Evolutionary conservation across 1,140 invertebrate genomes (phyloP).

Genomic region (Lepidurus packardi): DNA sequence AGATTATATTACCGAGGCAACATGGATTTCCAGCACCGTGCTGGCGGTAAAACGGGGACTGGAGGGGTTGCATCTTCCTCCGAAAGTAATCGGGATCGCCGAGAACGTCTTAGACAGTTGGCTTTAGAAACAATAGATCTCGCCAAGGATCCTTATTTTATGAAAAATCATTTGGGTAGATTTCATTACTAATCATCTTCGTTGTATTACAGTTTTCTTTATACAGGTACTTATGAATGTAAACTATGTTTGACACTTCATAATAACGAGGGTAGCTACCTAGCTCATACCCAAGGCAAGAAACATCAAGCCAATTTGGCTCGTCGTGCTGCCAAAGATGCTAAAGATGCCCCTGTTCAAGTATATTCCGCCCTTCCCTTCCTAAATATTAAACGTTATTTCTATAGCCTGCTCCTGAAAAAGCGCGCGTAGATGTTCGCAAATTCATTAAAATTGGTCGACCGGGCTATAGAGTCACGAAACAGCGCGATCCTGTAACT

Average conservation of each 20-base stretch:
- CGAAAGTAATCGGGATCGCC: conserved; percentile 91
- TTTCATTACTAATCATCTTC: conserved; percentile 27
- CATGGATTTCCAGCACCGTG: conserved; percentile 96
- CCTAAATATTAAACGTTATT: conserved; percentile 31
- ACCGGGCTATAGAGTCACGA: conserved; percentile 97
- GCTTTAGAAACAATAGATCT: conserved; percentile 98
- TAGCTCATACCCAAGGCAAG: conserved; percentile 99
- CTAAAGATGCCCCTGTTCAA: conserved; percentile 86
- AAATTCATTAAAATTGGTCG: conserved; percentile 99
- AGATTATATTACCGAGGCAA: neutral
- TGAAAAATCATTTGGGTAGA: conserved; percentile 92
- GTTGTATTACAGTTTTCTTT: conserved; percentile 34
- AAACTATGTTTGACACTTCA: conserved; percentile 97
- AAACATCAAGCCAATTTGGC: conserved; percentile 99
- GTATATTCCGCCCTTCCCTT: conserved; percentile 37
- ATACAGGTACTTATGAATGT: conserved; percentile 91
- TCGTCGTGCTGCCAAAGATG: conserved; percentile 94
- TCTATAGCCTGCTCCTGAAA: conserved; percentile 77
- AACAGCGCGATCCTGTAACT: conserved; percentile 90
- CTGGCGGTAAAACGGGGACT: conserved; percentile 96
- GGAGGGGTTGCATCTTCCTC: conserved; percentile 98
- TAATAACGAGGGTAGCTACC: conserved; percentile 98
- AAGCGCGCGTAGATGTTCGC: conserved; percentile 91
- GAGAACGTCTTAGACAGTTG: conserved; percentile 90
- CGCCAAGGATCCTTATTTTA: conserved; percentile 98